Evolutionary conservation across 2,888 invertebrate species (phyloP).

Genomic region (Caenorhabditis sinica): DNA sequence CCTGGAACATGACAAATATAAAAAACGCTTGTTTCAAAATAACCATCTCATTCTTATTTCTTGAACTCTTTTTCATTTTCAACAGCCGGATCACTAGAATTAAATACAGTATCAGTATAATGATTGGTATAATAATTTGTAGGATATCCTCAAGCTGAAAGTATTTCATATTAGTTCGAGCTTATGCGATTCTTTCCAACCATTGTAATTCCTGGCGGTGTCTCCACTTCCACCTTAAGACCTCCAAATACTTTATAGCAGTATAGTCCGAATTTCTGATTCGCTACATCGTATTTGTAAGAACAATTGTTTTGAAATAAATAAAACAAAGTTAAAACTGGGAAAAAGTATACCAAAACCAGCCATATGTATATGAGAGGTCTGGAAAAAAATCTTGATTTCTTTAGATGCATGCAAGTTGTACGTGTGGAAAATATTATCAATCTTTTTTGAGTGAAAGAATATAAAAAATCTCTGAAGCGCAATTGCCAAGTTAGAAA

Average conservation of each 20-base stretch:
- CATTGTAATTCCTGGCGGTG: not conserved
- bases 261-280: slow-evolving; percentile 7
- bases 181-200: not conserved
- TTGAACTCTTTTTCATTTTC: slow-evolving; percentile 18
- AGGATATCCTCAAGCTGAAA: slow-evolving; percentile 43
- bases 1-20: slow-evolving; percentile 47
- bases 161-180: not conserved
- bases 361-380: slow-evolving; percentile 39
- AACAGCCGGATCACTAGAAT: slow-evolving; percentile 25
- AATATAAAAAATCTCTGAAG: slow-evolving; percentile 54
- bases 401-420: not conserved
- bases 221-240: not conserved
- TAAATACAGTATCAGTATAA: slow-evolving; percentile 42
- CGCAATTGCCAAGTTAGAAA: slow-evolving; percentile 53
- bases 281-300: not conserved
- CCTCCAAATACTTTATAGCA: slow-evolving; percentile 2
- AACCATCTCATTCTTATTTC: slow-evolving; percentile 39
- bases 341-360: not conserved
- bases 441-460: slow-evolving; percentile 23
- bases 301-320: slow-evolving; percentile 29
- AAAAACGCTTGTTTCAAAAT: slow-evolving; percentile 53
- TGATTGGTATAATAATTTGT: slow-evolving; percentile 33
- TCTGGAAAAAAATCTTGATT: not conserved
- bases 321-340: not conserved
- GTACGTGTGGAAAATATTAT: slow-evolving; percentile 25